A percentile compares a stretch with the other conserved stretches of the same genome.
phyloP scores from a whole-genome alignment of 2,797 vertebrate species.

The Microcaecilia unicolor region DNA sequence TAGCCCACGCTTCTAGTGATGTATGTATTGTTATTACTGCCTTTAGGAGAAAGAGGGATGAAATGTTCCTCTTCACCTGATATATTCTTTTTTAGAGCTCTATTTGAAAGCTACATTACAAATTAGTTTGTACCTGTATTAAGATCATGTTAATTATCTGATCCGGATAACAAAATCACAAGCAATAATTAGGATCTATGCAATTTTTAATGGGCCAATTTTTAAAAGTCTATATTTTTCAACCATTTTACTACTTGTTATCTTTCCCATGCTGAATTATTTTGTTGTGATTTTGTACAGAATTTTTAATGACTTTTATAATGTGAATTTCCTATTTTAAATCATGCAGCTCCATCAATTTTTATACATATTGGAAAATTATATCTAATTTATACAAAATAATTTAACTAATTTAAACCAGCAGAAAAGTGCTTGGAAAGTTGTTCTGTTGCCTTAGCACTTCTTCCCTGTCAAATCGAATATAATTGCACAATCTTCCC shows the following conservation, averaged over 20 bases:
- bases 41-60: conserved; percentile 54
- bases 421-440: conserved; percentile 76
- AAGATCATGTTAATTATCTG: conserved; percentile 60
- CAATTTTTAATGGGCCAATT: conserved; percentile 87
- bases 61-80: conserved; percentile 48
- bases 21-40: conserved; percentile 62
- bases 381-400: conserved; percentile 79
- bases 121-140: conserved; percentile 48
- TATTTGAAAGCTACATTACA: conserved; percentile 42
- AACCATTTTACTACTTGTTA: conserved; percentile 81
- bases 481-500: conserved; percentile 59
- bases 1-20: conserved; percentile 48
- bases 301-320: conserved; percentile 84
- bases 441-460: conserved; percentile 78
- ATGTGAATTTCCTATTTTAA: conserved; percentile 78
- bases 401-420: conserved; percentile 75
- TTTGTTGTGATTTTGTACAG: conserved; percentile 89
- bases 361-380: conserved; percentile 74
- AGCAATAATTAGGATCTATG: conserved; percentile 96
- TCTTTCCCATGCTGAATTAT: conserved; percentile 81
- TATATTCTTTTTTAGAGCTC: conserved; percentile 55
- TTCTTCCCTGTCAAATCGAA: conserved; percentile 66
- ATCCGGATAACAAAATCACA: conserved; percentile 70
- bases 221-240: conserved; percentile 85
- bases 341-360: conserved; percentile 76